These are phyloP conservation scores for Nesometra sesokonis DNA, from an alignment of 35 echinoderm and acorn worm species.

Conservation along the genomic window DNA sequence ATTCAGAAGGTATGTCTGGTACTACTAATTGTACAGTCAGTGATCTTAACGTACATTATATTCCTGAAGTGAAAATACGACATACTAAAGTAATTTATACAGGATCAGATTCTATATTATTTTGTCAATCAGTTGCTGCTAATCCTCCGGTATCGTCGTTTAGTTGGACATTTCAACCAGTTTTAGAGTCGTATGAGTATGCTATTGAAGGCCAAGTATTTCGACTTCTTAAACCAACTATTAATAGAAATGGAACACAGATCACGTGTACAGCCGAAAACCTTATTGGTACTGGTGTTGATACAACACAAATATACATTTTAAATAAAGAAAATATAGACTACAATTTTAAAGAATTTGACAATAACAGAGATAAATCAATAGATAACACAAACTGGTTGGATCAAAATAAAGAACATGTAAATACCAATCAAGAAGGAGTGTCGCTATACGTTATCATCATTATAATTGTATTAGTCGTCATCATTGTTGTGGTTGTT, in stretches of 20 bases:
- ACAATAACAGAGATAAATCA: too few relatives aligned
- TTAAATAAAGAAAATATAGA: not conserved
- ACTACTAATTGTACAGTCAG: not conserved
- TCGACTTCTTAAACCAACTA: not conserved
- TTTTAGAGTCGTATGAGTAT: not conserved
- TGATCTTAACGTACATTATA: not conserved
- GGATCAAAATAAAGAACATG: too few relatives aligned
- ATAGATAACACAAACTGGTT: too few relatives aligned
- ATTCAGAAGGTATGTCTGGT: not conserved
- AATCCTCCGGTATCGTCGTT: not conserved
- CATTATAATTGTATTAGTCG: not conserved
- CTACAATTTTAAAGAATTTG: not conserved
- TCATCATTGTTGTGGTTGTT: not conserved
- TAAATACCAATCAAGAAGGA: not conserved
- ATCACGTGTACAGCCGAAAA: not conserved
- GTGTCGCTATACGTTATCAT: not conserved
- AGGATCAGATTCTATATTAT: not conserved
- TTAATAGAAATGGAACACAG: not conserved
- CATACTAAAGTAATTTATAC: not conserved
- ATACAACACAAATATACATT: not conserved
- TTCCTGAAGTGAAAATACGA: not conserved
- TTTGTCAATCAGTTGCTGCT: not conserved
- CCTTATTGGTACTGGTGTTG: not conserved
- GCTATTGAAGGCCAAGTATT: not conserved
- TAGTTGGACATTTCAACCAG: not conserved